Evolutionary conservation across 2,888 invertebrate species (phyloP), one percentile per base, ranked within the genome.

Genomic region (Pollenia angustigena): DNA sequence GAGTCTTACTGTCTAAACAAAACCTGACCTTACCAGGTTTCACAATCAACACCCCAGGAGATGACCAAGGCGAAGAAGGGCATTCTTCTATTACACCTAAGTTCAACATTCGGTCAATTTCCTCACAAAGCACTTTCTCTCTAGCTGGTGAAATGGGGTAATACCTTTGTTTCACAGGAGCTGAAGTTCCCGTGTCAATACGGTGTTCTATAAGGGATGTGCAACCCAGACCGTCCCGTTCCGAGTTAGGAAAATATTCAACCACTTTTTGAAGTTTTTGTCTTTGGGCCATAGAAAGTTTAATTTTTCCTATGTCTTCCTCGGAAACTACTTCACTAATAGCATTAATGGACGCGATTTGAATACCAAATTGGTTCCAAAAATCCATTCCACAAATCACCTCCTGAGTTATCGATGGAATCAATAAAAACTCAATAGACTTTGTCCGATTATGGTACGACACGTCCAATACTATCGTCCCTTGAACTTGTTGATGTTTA

Each of bases 121-220:
- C n/a, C n/a, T n/a, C n/a, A n/a, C n/a, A n/a, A n/a, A n/a, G n/a
- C n/a, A n/a, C n/a, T n/a, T n/a, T n/a, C n/a, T n/a, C n/a, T n/a
- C n/a, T n/a, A n/a, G n/a, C n/a, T n/a, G n/a, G n/a, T n/a, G n/a
- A n/a, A n/a, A n/a, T n/a, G n/a, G n/a, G n/a, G n/a, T n/a, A n/a
- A n/a, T n/a, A n/a, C n/a, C n/a, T n/a, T n/a, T n/a, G n/a, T n/a
- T n/a, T n/a, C n/a, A n/a, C n/a, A n/a, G n/a, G n/a, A n/a, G n/a
- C n/a, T n/a, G n/a, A n/a, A n/a, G n/a, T n/a, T n/a, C n/a, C n/a
- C n/a, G n/a, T n/a, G n/a, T n/a, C n/a, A n/a, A n/a, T n/a, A n/a
- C n/a, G n/a, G n/a, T n/a, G n/a, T n/a, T n/a, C n/a, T n/a, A 69
- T 60, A 4, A 79, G 32, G 8, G 58, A 46, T 4, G 79, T 79